Conservation (phyloP, 2,113 vertebrate genomes). For the Hirundichthys speculiger region DNA sequence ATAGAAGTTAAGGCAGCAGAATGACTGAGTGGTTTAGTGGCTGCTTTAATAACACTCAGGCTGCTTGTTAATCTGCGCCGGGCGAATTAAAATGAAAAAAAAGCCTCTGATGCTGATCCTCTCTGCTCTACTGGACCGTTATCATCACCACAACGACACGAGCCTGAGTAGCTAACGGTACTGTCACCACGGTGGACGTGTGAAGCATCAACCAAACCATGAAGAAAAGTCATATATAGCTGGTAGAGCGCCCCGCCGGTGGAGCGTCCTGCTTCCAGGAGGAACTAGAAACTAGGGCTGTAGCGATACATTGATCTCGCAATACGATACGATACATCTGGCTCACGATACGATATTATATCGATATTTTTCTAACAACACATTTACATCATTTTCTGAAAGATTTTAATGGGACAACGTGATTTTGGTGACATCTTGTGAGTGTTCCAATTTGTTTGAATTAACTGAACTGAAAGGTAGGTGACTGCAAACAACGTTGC, state of each 20-base stretch:
- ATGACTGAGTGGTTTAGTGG: slow-evolving; percentile 69
- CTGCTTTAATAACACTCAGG: slow-evolving; percentile 73
- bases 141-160: slow-evolving; percentile 11
- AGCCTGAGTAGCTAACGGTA: slow-evolving; percentile 33
- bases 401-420: too few species aligned
- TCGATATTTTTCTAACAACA: too few species aligned
- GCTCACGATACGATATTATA: too few species aligned
- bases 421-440: too few species aligned
- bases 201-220: slow-evolving; percentile 20
- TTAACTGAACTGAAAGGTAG: too few species aligned
- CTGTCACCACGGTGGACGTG: slow-evolving; percentile 37
- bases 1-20: slow-evolving; percentile 66
- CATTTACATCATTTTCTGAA: too few species aligned
- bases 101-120: slow-evolving; percentile 69
- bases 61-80: slow-evolving; percentile 74
- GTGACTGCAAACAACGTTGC: too few species aligned
- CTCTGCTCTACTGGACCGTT: slow-evolving; percentile 40
- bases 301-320: too few species aligned
- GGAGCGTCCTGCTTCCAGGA: too few species aligned
- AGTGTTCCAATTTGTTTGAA: too few species aligned
- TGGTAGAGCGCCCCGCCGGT: neutral
- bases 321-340: too few species aligned
- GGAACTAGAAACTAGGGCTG: too few species aligned
- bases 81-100: slow-evolving; percentile 28
- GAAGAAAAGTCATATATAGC: neutral